phyloP scores from a whole-genome alignment of 1,140 invertebrate species.

The Atopsyche davidsoni region DNA sequence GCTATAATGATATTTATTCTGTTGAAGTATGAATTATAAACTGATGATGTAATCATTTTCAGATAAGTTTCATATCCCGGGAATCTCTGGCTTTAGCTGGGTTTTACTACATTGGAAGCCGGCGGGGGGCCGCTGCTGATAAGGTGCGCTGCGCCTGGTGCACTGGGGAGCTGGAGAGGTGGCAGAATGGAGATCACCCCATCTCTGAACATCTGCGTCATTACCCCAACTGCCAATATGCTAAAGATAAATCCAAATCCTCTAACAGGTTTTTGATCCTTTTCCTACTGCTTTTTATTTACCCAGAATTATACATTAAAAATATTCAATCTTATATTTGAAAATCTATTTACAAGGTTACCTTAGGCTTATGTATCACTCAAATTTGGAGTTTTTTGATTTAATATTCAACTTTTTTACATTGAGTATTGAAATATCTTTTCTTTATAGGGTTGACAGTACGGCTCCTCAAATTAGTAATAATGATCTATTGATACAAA shows the following conservation, averaged over 20 bases:
- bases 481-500: conserved; percentile 22
- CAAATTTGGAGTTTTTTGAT: background rate
- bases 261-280: conserved; percentile 1
- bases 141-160: conserved; percentile 78
- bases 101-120: conserved; percentile 65
- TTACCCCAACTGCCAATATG: conserved; percentile 62
- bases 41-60: conserved; percentile 19
- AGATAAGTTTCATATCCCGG: conserved; percentile 54
- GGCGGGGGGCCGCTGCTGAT: conserved; percentile 37
- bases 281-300: background rate
- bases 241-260: conserved; percentile 16
- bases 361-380: too few relatives aligned
- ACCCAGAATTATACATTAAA: background rate
- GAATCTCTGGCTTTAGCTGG: conserved; percentile 72
- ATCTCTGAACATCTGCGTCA: conserved; percentile 65
- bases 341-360: background rate
- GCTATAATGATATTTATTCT: too few relatives aligned
- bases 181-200: conserved; percentile 68
- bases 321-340: background rate
- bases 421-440: too few relatives aligned
- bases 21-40: too few relatives aligned
- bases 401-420: background rate
- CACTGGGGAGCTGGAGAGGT: conserved; percentile 64
- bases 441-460: background rate
- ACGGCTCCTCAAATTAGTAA: conserved; percentile 7